A percentile compares a stretch with the other conserved stretches of the same genome.
phyloP scores from a whole-genome alignment of 2,797 vertebrate species.

The Pseudopleuronectes americanus region DNA sequence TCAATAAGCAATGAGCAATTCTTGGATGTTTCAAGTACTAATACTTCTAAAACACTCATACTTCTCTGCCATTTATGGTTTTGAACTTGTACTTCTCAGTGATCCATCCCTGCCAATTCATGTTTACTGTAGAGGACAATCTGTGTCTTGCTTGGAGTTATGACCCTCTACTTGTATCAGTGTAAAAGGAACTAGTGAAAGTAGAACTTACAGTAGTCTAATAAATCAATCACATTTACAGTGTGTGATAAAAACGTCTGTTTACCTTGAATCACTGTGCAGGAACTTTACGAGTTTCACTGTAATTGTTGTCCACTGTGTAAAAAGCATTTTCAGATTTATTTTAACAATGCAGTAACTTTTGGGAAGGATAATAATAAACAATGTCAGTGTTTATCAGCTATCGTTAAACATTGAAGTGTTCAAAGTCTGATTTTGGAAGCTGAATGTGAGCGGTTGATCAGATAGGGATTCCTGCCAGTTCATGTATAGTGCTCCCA shows the following conservation, averaged over 20 bases:
- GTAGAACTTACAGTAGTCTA: not conserved
- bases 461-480: not conserved
- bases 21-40: too few relatives aligned
- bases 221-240: not conserved
- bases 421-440: not conserved
- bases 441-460: not conserved
- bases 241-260: not conserved
- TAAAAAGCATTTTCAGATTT: not conserved
- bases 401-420: not conserved
- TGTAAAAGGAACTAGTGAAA: not conserved
- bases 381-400: not conserved
- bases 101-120: too few relatives aligned
- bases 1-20: not conserved
- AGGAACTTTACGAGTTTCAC: too few relatives aligned
- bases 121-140: too few relatives aligned
- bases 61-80: too few relatives aligned
- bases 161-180: too few relatives aligned
- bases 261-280: not conserved
- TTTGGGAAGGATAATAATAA: not conserved
- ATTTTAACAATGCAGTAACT: not conserved
- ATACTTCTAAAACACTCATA: too few relatives aligned
- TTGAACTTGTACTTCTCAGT: too few relatives aligned
- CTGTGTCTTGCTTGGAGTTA: too few relatives aligned
- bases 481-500: not conserved
- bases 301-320: not conserved